Percentiles rank a stretch among this genome's conserved stretches.
Conservation (phyloP, 2,888 invertebrate genomes). For the Rhingia rostrata region DNA sequence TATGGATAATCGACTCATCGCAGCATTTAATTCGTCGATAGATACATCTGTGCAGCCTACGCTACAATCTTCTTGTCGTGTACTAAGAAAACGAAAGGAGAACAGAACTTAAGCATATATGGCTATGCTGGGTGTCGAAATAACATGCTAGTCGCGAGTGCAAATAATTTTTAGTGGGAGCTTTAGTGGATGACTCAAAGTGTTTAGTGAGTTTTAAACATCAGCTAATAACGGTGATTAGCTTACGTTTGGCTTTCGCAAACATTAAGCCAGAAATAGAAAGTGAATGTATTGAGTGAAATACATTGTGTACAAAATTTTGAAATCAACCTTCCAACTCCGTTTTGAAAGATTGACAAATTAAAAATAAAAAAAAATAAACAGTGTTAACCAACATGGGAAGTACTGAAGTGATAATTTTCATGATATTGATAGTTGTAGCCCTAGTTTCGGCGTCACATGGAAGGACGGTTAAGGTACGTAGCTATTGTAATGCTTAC, state of each 20-base stretch:
- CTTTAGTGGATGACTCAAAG: slow-evolving; percentile 4
- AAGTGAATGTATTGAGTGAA: slow-evolving; percentile 46
- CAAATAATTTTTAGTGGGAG: not conserved
- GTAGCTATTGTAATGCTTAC: not conserved
- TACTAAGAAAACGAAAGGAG: slow-evolving; percentile 4
- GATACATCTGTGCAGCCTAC: not conserved
- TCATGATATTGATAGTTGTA: slow-evolving; percentile 10
- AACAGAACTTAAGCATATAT: not conserved
- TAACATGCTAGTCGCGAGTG: not conserved
- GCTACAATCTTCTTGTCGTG: slow-evolving; percentile 1
- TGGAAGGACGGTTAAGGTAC: slow-evolving; percentile 42
- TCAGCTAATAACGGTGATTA: not conserved
- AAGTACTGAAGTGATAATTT: not conserved
- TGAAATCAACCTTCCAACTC: slow-evolving; percentile 10
- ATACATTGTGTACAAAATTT: slow-evolving; percentile 9
- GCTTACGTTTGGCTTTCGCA: not conserved
- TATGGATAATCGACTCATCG: slow-evolving; percentile 33
- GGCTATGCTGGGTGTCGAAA: slow-evolving; percentile 8
- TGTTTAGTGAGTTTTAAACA: not conserved
- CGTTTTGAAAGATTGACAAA: slow-evolving; percentile 29
- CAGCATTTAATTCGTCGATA: slow-evolving; percentile 18
- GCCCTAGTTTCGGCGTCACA: slow-evolving; percentile 20
- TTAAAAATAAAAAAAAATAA: not conserved
- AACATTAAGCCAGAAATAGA: slow-evolving; percentile 5
- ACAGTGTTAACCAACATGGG: slow-evolving; percentile 9